A percentile compares a stretch with the other conserved stretches of the same genome.
These are phyloP conservation scores for Rhynchomys soricoides DNA, from an alignment of 2,113 vertebrate species.

Conservation along the genomic window DNA sequence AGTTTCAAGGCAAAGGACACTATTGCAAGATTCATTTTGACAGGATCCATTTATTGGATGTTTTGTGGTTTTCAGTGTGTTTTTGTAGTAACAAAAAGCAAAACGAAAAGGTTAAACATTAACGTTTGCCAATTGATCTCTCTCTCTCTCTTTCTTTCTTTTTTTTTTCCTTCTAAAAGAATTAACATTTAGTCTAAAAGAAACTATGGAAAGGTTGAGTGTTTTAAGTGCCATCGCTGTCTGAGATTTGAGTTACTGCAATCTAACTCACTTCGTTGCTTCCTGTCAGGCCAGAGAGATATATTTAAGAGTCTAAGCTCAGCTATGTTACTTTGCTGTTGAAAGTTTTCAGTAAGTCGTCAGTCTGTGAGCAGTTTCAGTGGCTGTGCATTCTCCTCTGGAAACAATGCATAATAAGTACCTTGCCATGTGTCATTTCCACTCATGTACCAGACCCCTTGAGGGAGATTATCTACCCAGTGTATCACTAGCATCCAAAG, in stretches of 20 bases:
- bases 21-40: not conserved
- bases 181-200: conserved; percentile 1
- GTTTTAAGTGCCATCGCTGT: not conserved
- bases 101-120: not conserved
- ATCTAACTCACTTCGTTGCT: conserved; percentile 1
- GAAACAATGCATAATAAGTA: not conserved
- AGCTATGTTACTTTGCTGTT: not conserved
- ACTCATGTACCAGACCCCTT: not conserved
- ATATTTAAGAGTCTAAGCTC: not conserved
- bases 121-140: not conserved
- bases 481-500: not conserved
- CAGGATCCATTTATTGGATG: not conserved
- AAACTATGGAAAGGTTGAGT: not conserved
- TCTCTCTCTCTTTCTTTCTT: too few relatives aligned
- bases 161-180: not conserved
- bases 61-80: not conserved
- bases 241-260: not conserved
- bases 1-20: not conserved
- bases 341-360: not conserved
- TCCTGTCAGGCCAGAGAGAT: not conserved
- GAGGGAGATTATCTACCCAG: not conserved
- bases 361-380: not conserved
- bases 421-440: not conserved
- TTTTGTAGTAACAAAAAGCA: not conserved
- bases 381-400: not conserved